Evolutionary conservation across 1,140 invertebrate species (phyloP), one percentile per base, ranked within the genome.

Genomic region (Coelopa frigida): DNA sequence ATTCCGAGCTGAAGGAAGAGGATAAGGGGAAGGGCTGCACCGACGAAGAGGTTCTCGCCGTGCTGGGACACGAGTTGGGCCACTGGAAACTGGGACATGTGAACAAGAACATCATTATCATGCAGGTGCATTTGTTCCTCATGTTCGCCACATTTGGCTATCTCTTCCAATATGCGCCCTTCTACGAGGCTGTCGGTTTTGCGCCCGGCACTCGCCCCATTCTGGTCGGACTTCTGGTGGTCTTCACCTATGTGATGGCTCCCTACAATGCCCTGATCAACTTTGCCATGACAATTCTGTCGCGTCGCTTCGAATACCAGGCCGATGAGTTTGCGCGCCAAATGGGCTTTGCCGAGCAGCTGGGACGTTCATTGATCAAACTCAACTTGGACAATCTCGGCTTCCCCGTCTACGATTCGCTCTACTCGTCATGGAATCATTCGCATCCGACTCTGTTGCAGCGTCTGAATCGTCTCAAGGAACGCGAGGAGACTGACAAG

Each of bases 11-110:
- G 8, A 55, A 62, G 15, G 71, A 75, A 27, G 64, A 72, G 15
- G 70, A 77, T 44, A 73, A 76, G 46, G 75, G 74, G 37, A 79
- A 82, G 54, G 89, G 89, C n/a, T 96, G 93, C 68, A 86, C 81
- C 24, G 85, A 94, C 61, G 81, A 89, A 56, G 96, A 99, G 76
- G 87, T 99, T 51, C 70, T 99, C 32, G 95, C 94, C 39, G 87
- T 99, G 27, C 74, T 99, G 35, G 88, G 83, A 10, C 96, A 99
- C 73, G 97, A 99, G 75, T 74, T 99, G 40, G 95, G 94, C 5
- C 97, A 99, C 68, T 99, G 97, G 97, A 89, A 89, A 59, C 77
- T 90, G 40, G 90, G 81, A 59, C 96, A 99, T 72, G 83, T 89
- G 32, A 72, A 90, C 12, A 94, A 94, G 59, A 89, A 90, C 63